Base-by-base conservation (phyloP, 2,797 vertebrate species). In the Allobates femoralis region DNA sequence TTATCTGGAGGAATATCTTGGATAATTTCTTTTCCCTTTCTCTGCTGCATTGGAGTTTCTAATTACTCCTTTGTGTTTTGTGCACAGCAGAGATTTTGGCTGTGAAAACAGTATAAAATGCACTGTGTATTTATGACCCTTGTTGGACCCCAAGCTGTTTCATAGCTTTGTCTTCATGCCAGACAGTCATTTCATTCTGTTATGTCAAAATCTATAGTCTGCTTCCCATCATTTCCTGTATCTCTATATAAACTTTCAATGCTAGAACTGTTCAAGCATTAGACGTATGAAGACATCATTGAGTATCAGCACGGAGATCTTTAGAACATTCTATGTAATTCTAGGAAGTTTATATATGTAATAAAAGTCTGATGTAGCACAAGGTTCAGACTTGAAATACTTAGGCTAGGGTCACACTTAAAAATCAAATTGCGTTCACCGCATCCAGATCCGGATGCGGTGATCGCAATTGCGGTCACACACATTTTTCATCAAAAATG, bases 191-290 rank as follows among this genome's bases (percentile, higher is more conserved):
- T 88, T 79, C 83, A 85, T 88, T 78, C 87, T 88, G 87, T 88
- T 88, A 88, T 88, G 84, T 88, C 87, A 88, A 88, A 88, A 88
- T 88, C 83, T 88, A 85, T 88, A 85, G 87, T 88, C 87, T 88
- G 78, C 78, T 81, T 88, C 83, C 83, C 77, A 85, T 81, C 78
- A 81, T 77, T 87, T 81, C 86, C 86, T 75, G 82, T 81, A 83
- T 76, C 78, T 53, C 71, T 81, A 21, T 74, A 85, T 81, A 79
- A 88, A 77, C 87, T 58, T 81, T 69, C 69, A 82, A 32, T 58
- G 46, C 66, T 75, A 81, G 51, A 87, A 75, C 76, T 41, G 18
- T 79, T 28, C 55, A 73, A 77, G 37, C 34, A 73, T 67, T 76
- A 74, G 56, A 84, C 19, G 74, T 84, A 78, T 74, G 7, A 79